Evolutionary conservation across 2,888 invertebrate genomes (phyloP), one percentile per base, ranked within the genome.

Genomic region (Drosophila fulvimacula): DNA sequence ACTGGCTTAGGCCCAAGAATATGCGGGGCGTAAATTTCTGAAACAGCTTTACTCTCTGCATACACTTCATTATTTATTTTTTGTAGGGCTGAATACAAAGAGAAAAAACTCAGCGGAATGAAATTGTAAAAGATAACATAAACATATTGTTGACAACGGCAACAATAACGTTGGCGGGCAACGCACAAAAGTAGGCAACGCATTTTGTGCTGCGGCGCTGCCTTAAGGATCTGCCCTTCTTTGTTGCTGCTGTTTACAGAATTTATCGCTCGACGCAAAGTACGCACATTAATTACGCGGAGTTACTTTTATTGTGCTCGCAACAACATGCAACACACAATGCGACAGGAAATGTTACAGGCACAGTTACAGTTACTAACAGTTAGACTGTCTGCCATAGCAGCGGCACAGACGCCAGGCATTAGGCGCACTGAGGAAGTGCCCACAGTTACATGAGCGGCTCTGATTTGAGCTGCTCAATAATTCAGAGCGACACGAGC

Each of bases 211-310:
- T 58, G 61, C 38, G 66, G 39, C 38, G n/a, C 44, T 56, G 67
- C 73, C 64, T 73, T 67, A 41, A 75, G 67, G 61, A 77, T 62
- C 46, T 64, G 21, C 38, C 44, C 27, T 49, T 65, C 52, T 59
- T 24, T 52, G 21, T 44, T 51, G 63, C 46, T 61, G 41, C 58
- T 66, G 59, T 56, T 75, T 57, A 24, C 69, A 60, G 86, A 86
- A 86, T 86, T 86, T 86, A 89, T 88, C 86, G 86, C 73, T 81
- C 69, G 75, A 69, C 83, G 83, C 81, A 89, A 86, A 88, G 88
- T 82, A 86, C 86, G 89, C 88, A 89, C 86, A 86, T 86, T 86
- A 86, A 86, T 86, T 86, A 89, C 86, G 63, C 67, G 78, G 88
- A 89, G 90, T 86, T 86, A 89, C 89, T 86, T 86, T 86, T 86